phyloP scores from a whole-genome alignment of 2,797 vertebrate species.

The Glyptemys insculpta region DNA sequence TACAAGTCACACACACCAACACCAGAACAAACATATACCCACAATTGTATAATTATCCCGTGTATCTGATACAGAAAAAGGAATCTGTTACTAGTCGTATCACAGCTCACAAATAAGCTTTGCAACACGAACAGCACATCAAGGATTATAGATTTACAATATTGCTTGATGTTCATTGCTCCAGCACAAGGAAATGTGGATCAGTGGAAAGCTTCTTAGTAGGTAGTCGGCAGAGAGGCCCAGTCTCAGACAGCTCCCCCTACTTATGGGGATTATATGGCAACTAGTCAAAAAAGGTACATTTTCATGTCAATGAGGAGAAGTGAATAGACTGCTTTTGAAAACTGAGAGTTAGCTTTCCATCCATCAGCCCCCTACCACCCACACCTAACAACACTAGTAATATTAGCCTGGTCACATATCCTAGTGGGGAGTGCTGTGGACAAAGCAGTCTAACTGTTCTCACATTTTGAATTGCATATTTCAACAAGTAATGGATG shows the following conservation, averaged over 20 bases:
- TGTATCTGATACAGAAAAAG: not conserved
- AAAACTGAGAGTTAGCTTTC: not conserved
- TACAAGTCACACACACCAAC: not conserved
- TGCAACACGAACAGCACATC: not conserved
- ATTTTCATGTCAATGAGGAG: not conserved
- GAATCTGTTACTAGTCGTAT: not conserved
- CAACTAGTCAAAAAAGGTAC: too few relatives aligned
- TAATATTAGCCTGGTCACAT: not conserved
- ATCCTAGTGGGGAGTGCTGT: not conserved
- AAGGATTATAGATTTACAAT: not conserved
- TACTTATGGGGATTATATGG: not conserved
- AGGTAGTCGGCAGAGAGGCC: not conserved
- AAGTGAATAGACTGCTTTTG: not conserved
- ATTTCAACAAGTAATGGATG: not conserved
- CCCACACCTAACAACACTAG: not conserved
- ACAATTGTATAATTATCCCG: not conserved
- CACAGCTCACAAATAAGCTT: not conserved
- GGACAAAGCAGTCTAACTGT: not conserved
- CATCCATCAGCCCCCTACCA: not conserved
- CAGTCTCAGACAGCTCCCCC: not conserved
- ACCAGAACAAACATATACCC: not conserved
- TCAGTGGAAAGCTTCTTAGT: not conserved
- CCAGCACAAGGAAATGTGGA: not conserved
- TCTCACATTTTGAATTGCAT: not conserved
- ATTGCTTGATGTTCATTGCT: not conserved